A percentile compares a stretch with the other conserved stretches of the same genome.
Conservation (phyloP, 2,797 vertebrate genomes). For the Diplodus puntazzo region DNA sequence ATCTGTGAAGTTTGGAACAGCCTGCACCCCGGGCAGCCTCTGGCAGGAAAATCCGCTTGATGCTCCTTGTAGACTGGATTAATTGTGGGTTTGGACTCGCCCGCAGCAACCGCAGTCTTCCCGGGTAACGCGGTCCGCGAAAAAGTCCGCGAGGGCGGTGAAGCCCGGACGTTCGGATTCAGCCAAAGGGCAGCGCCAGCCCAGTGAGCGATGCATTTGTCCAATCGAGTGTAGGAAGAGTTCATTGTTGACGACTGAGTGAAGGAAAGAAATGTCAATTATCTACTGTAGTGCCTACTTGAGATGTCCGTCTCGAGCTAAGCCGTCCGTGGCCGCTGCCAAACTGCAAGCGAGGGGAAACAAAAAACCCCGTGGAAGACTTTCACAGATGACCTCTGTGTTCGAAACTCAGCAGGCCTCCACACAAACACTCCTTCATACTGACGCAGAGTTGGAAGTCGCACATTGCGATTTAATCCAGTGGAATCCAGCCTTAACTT, state of each 20-base stretch:
- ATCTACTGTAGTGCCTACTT: constrained; percentile 25
- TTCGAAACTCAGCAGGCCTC: constrained; percentile 9
- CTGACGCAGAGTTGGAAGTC: constrained; percentile 5
- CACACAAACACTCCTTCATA: background rate
- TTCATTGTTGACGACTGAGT: constrained; percentile 19
- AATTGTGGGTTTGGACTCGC: too few relatives aligned
- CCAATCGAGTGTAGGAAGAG: constrained; percentile 20
- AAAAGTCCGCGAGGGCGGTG: too few relatives aligned
- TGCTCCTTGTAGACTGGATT: too few relatives aligned
- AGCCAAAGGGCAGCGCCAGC: constrained; percentile 6
- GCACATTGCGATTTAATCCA: background rate
- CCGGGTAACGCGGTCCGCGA: too few relatives aligned
- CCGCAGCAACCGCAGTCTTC: too few relatives aligned
- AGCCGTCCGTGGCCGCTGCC: constrained; percentile 41
- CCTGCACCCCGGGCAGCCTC: too few relatives aligned
- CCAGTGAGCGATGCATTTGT: constrained; percentile 16
- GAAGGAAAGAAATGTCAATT: constrained; percentile 46
- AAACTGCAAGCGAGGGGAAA: constrained; percentile 12
- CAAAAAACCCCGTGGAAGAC: background rate
- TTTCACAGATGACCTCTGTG: constrained; percentile 17
- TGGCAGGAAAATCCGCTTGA: too few relatives aligned
- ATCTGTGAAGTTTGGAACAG: too few relatives aligned
- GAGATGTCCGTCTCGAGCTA: constrained; percentile 49
- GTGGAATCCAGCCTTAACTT: background rate
- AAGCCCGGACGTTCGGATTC: too few relatives aligned